A percentile compares a stretch with the other conserved stretches of the same genome.
Evolutionary conservation across 1,140 invertebrate species (phyloP).

Genomic region (Diabrotica virgifera): DNA sequence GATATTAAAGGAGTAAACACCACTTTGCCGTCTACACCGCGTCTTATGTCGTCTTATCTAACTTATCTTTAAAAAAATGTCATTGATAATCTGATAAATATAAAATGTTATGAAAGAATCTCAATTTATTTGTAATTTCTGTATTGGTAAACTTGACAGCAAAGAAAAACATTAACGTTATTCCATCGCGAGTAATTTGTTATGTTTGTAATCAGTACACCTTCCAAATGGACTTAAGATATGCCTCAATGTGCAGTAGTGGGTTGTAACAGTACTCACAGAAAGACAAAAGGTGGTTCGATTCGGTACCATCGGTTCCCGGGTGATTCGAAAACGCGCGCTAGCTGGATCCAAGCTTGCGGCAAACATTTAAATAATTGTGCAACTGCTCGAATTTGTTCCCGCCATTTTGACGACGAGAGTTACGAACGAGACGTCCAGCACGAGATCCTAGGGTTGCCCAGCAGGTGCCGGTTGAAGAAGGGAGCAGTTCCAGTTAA

Average conservation of each 20-base stretch:
- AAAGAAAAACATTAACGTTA: too few species aligned
- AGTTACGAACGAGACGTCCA: slow-evolving; percentile 59
- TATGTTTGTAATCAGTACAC: background rate
- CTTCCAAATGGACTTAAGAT: slow-evolving; percentile 18
- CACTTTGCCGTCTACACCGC: too few species aligned
- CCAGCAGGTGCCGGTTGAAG: slow-evolving; percentile 53
- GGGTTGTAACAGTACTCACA: slow-evolving; percentile 57
- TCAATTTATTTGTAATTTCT: too few species aligned
- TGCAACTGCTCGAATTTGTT: slow-evolving; percentile 58
- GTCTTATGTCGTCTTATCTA: too few species aligned
- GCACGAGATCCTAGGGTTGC: slow-evolving; percentile 56
- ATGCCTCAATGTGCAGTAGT: slow-evolving; percentile 61
- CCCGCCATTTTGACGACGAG: slow-evolving; percentile 54
- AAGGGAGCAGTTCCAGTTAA: slow-evolving; percentile 53
- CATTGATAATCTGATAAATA: too few species aligned
- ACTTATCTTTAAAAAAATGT: too few species aligned
- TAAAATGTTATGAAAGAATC: too few species aligned
- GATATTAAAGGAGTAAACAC: too few species aligned
- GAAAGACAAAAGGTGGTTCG: slow-evolving; percentile 55
- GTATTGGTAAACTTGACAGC: too few species aligned
- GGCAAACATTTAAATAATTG: slow-evolving; percentile 54
- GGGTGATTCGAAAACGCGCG: slow-evolving; percentile 53
- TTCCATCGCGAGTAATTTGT: too few species aligned
- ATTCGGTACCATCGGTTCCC: slow-evolving; percentile 60
- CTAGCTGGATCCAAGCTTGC: slow-evolving; percentile 54